A percentile compares a stretch with the other conserved stretches of the same genome.
These are phyloP conservation scores for Ashinkailepas kermadecensis DNA, from an alignment of 2,888 invertebrate genomes.

Conservation along the genomic window DNA sequence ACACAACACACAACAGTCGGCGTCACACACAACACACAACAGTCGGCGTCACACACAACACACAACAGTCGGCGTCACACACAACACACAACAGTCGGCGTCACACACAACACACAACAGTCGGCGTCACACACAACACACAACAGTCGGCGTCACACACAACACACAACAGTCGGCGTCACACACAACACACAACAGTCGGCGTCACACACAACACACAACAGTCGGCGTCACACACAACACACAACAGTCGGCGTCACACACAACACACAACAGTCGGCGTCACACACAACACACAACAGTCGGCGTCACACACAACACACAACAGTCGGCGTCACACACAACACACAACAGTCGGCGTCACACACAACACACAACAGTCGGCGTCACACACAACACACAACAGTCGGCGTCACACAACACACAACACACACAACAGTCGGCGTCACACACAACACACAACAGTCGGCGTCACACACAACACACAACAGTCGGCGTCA, in stretches of 20 bases:
- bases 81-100: neutral
- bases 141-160: no score
- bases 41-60: neutral
- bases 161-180: no score
- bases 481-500: no score
- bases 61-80: neutral
- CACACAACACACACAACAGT: neutral
- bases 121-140: no score
- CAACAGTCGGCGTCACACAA: neutral
- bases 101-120: no score
- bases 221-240: neutral
- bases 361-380: neutral
- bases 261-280: no score
- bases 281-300: constrained; percentile 25
- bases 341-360: neutral
- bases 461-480: neutral
- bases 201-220: no score
- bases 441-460: no score
- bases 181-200: no score
- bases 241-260: constrained; percentile 76
- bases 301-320: neutral
- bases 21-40: neutral
- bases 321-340: neutral
- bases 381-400: neutral
- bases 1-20: neutral